Evolutionary conservation across 2,888 invertebrate species (phyloP).

Genomic region (Augiades crinisus): DNA sequence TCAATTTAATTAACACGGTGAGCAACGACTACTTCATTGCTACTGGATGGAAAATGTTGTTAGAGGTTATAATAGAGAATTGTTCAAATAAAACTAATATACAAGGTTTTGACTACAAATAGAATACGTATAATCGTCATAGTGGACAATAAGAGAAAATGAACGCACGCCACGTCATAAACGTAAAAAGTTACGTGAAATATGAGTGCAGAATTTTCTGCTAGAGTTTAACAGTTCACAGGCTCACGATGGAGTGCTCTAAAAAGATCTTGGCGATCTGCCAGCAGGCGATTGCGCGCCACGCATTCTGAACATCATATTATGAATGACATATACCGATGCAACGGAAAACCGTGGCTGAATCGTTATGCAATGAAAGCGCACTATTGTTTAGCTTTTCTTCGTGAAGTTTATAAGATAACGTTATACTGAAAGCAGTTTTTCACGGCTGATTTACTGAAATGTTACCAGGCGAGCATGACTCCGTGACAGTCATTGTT

Average conservation of each 20-base stretch:
- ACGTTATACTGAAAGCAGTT: conserved; percentile 59
- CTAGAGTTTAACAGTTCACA: background rate
- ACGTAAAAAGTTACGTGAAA: conserved; percentile 15
- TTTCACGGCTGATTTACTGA: conserved; percentile 60
- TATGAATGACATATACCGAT: too few relatives aligned
- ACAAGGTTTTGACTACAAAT: too few relatives aligned
- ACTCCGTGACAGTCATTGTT: conserved; percentile 61
- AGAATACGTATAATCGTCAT: too few relatives aligned
- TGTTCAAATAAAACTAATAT: too few relatives aligned
- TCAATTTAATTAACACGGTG: too few relatives aligned
- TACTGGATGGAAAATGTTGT: too few relatives aligned
- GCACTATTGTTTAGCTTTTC: too few relatives aligned
- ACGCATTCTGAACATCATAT: conserved; percentile 3
- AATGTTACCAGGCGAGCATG: conserved; percentile 75
- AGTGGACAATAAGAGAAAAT: conserved; percentile 9
- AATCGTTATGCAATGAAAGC: too few relatives aligned
- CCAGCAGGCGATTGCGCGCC: conserved; percentile 4
- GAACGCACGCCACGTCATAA: conserved; percentile 8
- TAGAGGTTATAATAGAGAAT: too few relatives aligned
- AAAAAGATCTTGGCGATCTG: background rate
- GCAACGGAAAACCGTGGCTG: too few relatives aligned
- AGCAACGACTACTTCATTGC: too few relatives aligned
- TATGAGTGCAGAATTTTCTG: conserved; percentile 4
- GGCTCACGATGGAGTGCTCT: background rate
- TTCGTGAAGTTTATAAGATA: too few relatives aligned